Conservation (phyloP, 2,113 vertebrate species). For the Meles meles region DNA sequence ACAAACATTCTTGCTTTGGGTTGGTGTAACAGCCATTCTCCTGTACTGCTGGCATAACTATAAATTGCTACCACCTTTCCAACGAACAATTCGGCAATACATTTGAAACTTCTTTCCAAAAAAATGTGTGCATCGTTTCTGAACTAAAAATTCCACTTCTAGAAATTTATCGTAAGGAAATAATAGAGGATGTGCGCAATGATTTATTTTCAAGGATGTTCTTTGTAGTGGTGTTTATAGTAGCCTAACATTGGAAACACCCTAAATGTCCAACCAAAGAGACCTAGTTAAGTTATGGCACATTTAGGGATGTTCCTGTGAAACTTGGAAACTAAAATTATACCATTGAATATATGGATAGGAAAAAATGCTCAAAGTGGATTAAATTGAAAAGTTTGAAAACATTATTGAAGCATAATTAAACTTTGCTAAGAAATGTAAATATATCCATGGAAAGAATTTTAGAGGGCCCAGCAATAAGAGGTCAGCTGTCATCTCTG, state of each 20-base stretch:
- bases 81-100: fast-evolving
- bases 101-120: background rate
- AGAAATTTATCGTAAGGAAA: constrained; percentile 37
- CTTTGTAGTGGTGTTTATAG: constrained; percentile 32
- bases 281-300: background rate
- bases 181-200: background rate
- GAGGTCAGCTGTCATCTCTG: background rate
- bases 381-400: background rate
- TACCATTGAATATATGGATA: background rate
- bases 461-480: fast-evolving
- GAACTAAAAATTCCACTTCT: background rate
- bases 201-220: constrained; percentile 48
- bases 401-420: background rate
- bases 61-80: background rate
- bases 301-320: background rate
- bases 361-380: background rate
- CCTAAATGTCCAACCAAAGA: constrained; percentile 19
- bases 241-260: constrained; percentile 40
- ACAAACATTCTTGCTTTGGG: background rate
- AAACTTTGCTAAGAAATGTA: background rate
- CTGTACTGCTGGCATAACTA: fast-evolving
- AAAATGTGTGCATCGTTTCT: background rate
- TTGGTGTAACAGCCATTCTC: background rate
- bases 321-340: background rate
- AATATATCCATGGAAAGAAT: background rate